phyloP scores from a whole-genome alignment of 2,797 vertebrate genomes.

The Sylvilagus floridanus region DNA sequence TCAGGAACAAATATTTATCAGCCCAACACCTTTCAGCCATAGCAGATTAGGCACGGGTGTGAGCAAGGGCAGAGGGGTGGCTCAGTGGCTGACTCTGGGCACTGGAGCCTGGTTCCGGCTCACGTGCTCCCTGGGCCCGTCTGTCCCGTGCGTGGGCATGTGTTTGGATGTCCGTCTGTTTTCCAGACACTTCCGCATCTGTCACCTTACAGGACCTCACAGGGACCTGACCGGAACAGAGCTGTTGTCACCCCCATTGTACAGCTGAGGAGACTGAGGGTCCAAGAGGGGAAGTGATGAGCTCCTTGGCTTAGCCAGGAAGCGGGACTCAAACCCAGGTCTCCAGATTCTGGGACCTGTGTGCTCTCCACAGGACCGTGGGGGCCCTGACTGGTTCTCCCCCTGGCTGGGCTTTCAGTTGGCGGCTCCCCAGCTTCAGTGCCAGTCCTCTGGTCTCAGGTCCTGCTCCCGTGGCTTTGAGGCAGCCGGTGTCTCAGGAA shows the following conservation, averaged over 20 bases:
- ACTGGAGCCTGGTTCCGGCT: background rate
- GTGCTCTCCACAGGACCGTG: background rate
- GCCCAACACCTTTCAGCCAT: constrained; percentile 14
- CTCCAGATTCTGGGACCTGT: background rate
- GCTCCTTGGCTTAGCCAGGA: background rate
- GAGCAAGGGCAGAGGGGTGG: background rate
- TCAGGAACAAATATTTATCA: constrained; percentile 78
- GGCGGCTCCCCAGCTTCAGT: background rate
- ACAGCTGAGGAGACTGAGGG: background rate
- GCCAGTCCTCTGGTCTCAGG: background rate
- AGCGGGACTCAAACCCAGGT: background rate
- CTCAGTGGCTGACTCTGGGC: background rate
- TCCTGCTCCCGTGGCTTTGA: background rate
- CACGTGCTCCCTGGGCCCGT: background rate
- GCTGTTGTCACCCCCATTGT: background rate
- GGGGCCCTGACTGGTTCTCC: background rate
- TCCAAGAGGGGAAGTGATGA: background rate
- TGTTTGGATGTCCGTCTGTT: background rate
- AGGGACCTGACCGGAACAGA: background rate
- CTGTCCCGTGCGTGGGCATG: background rate
- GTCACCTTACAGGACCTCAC: background rate
- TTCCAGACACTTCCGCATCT: background rate
- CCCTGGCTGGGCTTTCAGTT: background rate
- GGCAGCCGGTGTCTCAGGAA: background rate
- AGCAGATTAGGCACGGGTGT: constrained; percentile 54